Evolutionary conservation across 2,888 invertebrate genomes (phyloP).

Genomic region (Phania funesta): DNA sequence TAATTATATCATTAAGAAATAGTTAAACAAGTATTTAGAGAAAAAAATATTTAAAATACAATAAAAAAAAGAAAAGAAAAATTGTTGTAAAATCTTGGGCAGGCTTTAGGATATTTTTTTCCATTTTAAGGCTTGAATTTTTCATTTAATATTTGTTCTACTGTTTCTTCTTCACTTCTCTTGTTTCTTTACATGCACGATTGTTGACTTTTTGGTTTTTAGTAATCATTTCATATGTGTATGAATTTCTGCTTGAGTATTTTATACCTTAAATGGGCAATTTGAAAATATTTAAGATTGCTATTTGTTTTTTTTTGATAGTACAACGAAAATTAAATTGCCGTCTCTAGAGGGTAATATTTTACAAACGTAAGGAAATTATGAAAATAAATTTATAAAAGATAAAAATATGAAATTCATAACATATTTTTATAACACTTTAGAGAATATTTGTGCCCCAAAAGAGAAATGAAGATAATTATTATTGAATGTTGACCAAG

Average conservation of each 20-base stretch:
- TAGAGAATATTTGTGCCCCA: conserved; percentile 1
- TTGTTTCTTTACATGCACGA: background rate
- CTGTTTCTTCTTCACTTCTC: background rate
- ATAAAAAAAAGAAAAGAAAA: background rate
- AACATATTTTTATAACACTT: conserved; percentile 64
- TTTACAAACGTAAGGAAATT: conserved; percentile 60
- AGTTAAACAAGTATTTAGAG: conserved; percentile 21
- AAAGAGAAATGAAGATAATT: background rate
- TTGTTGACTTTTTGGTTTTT: background rate
- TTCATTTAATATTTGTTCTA: background rate
- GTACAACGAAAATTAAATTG: conserved; percentile 61
- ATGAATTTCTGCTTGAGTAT: background rate
- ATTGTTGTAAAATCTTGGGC: conserved; percentile 20
- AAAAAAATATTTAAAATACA: background rate
- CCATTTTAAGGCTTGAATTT: background rate
- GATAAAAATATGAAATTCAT: conserved; percentile 61
- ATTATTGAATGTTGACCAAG: background rate
- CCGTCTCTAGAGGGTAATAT: conserved; percentile 63
- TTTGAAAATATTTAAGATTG: conserved; percentile 57
- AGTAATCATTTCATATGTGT: background rate
- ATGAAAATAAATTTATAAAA: conserved; percentile 57
- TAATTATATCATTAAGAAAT: conserved; percentile 63
- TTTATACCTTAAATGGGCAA: conserved; percentile 53
- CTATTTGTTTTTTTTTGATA: conserved; percentile 56
- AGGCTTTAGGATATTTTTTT: background rate